Base-by-base conservation (phyloP, 1,140 invertebrate species). In the Camponotus vicinus region DNA sequence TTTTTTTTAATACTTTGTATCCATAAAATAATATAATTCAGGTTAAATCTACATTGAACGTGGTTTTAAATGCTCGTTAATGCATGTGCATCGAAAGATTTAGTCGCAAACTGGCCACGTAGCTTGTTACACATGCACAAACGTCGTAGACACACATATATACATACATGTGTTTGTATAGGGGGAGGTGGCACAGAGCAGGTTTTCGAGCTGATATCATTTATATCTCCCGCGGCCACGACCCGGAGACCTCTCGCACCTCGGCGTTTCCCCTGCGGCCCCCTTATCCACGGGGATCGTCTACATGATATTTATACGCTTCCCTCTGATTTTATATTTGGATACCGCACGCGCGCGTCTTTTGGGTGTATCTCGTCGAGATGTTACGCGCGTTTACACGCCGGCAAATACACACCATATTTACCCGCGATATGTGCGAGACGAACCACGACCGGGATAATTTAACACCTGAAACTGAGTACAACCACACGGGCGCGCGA, bases 131-230 rank as follows among this genome's bases (percentile, higher is more conserved):
- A 37, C 18, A 66, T 3, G 40, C 59, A 34, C 15, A 45, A 34
- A n/a, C 37, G 21, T 8, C 6, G 18, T 15, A 37, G 32, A 5
- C 5, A 27, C n/a, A 8, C 9, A n/a, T 40, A 52, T 9, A 57
- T 55, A 21, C 40, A 73, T 13, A 27, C 40, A 21, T 45, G 77
- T 42, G 63, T 57, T 63, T 76, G 75, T 69, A 82, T 84, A 59
- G 49, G 5, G 77, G 61, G 71, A 89, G 85, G 88, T 85, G 89
- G 89, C 75, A 67, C 59, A 37, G 79, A 91, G 87, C 87, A 91
- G 89, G 89, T 90, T 91, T 91, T 80, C 87, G 84, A 88, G 89
- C 61, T 90, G 89, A 90, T 90, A 90, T 90, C 89, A 88, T 90
- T 90, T 90, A 83, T 90, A 90, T 90, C 89, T 90, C 86, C 70